Base-by-base conservation (phyloP, 2,113 vertebrate genomes). In the Forbesichthys papilliferus region DNA sequence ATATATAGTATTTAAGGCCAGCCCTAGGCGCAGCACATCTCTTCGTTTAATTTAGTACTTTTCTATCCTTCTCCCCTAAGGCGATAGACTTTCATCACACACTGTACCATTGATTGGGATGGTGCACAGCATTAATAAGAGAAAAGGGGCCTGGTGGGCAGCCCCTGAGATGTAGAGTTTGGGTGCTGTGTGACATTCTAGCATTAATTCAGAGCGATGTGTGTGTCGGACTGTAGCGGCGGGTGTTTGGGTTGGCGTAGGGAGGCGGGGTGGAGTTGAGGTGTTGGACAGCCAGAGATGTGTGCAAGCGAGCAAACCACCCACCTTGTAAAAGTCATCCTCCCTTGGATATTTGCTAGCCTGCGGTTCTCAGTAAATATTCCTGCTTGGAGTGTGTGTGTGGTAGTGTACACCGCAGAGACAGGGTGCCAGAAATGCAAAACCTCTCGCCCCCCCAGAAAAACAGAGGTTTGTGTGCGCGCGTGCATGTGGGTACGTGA, bases 301-400 rank as follows among this genome's bases (percentile, higher is more conserved):
- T 80, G 75, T 81, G 82, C 80, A 87, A 87, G 84, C 80, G 69
- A 84, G 71, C 68, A 87, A 27, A 81, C 87, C 86, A 89, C 82
- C 86, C 87, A 87, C 85, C 1, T 42, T 42, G 62, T 79, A 86
- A 87, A 88, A 84, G 83, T 79, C 84, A 75, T 78, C 84, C 84
- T 84, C 86, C 88, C 86, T 77, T 85, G 78, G 66, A 84, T 84
- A 81, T 85, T 78, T 88, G 79, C 68, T 57, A 79, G 73, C 55
- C 83, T 84, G 84, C 0, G 79, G 88, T 77, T 80, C 70, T 75
- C 73, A 56, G 72, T 86, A 84, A 90, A 87, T 88, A 89, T 89
- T 80, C 67, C 69, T 71, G 81, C 82, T 86, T 84, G 88, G 88
- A 84, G 78, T 84, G 55, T 53, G 27, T 62, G 78, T 85, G 84